A percentile compares a stretch with the other conserved stretches of the same genome.
Conservation (phyloP, 37 sponge, comb jelly and placozoan genomes). For the Oopsacas minuta region DNA sequence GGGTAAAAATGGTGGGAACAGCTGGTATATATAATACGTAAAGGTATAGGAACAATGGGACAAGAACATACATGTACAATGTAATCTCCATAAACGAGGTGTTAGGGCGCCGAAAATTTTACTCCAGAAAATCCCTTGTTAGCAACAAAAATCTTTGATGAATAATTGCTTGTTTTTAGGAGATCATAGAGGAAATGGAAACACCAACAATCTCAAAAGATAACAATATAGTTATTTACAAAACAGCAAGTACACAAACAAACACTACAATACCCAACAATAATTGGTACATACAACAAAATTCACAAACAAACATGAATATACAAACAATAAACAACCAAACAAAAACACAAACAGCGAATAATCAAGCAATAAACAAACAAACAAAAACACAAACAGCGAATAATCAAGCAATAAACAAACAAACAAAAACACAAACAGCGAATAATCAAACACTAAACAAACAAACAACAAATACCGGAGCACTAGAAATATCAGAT, state of each 20-base stretch:
- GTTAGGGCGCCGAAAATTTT: too few relatives aligned
- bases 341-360: not conserved
- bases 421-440: not conserved
- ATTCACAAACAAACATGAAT: not conserved
- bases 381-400: not conserved
- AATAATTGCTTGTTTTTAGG: not conserved
- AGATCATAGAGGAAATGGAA: not conserved
- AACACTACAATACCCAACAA: not conserved
- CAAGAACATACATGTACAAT: too few relatives aligned
- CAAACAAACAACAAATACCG: too few relatives aligned
- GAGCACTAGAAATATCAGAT: too few relatives aligned
- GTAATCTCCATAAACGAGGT: too few relatives aligned
- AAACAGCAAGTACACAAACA: conserved; percentile 1
- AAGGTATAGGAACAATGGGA: too few relatives aligned
- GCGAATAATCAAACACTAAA: not conserved
- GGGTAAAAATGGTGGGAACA: too few relatives aligned
- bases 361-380: not conserved
- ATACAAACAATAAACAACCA: not conserved
- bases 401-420: not conserved
- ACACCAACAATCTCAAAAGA: not conserved
- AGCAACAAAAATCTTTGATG: too few relatives aligned
- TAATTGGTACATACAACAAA: not conserved
- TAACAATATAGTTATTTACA: not conserved
- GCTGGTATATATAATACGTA: too few relatives aligned
- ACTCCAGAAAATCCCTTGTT: too few relatives aligned